Conservation (phyloP, 2,113 vertebrate species). For the Eclectus roratus region DNA sequence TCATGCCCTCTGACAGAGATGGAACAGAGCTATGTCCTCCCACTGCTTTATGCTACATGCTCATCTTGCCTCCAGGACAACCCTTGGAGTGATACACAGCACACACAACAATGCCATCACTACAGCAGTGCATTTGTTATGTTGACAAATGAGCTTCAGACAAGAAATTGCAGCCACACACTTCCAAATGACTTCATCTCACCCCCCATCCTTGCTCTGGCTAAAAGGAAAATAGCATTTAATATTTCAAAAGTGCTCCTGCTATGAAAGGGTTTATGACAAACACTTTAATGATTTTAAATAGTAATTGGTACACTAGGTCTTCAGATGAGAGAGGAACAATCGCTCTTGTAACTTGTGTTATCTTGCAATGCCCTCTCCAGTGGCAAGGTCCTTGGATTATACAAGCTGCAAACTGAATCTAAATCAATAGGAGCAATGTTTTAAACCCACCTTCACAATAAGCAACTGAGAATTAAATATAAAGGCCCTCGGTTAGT, state of each 20-base stretch:
- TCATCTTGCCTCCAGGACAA: slow-evolving; percentile 9
- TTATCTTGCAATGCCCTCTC: neutral
- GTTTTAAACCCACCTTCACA: neutral
- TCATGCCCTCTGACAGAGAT: neutral
- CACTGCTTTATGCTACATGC: neutral
- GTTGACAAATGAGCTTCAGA: slow-evolving; percentile 60
- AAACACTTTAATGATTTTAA: slow-evolving; percentile 34
- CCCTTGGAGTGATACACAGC: neutral
- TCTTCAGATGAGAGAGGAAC: neutral
- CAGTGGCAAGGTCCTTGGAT: neutral
- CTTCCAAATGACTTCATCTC: slow-evolving; percentile 26
- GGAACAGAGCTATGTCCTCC: neutral
- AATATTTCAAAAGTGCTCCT: slow-evolving; percentile 1
- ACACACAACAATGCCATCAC: neutral
- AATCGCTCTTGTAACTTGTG: neutral
- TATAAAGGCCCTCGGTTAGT: neutral
- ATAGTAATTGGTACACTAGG: slow-evolving; percentile 40
- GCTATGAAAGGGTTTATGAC: slow-evolving; percentile 8
- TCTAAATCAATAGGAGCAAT: neutral
- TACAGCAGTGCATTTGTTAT: slow-evolving; percentile 31
- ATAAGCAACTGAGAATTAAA: neutral
- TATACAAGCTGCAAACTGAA: neutral
- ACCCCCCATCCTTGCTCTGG: neutral
- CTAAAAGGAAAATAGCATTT: slow-evolving; percentile 49
- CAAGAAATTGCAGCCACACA: neutral